These are phyloP conservation scores for Botia almorhae DNA, from an alignment of 2,797 vertebrate species.

Conservation along the genomic window DNA sequence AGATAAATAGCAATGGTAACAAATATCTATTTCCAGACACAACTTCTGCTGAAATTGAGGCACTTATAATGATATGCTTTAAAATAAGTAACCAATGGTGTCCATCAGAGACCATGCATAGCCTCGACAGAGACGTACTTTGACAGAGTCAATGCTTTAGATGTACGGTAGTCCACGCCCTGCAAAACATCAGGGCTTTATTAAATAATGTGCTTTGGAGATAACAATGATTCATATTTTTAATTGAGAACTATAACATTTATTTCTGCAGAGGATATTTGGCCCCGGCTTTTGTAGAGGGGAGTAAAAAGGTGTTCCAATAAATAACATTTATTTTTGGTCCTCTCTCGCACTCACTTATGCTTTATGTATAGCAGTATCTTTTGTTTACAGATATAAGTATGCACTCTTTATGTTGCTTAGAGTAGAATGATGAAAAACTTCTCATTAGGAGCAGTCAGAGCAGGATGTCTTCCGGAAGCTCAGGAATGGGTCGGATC, in stretches of 20 bases:
- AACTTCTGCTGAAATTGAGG: conserved; percentile 3
- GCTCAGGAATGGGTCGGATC: conserved; percentile 20
- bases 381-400: conserved; percentile 44
- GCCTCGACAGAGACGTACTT: conserved; percentile 34
- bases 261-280: conserved; percentile 52
- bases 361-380: too few relatives aligned
- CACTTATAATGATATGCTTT: conserved; percentile 46
- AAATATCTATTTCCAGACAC: neutral
- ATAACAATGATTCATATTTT: conserved; percentile 75
- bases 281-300: conserved; percentile 59
- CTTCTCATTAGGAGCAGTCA: conserved; percentile 28
- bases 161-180: conserved; percentile 67
- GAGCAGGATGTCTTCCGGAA: conserved; percentile 21
- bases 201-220: conserved; percentile 74
- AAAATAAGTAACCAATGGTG: conserved; percentile 29
- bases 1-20: neutral
- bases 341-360: conserved; percentile 51
- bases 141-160: conserved; percentile 41
- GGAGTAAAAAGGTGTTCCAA: conserved; percentile 62
- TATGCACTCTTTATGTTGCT: conserved; percentile 5
- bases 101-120: conserved; percentile 26
- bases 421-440: conserved; percentile 45
- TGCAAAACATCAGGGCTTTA: conserved; percentile 72
- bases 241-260: conserved; percentile 78
- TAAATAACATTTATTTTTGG: conserved; percentile 76